phyloP scores from a whole-genome alignment of 1,140 invertebrate species.

The Oncopeltus fasciatus region DNA sequence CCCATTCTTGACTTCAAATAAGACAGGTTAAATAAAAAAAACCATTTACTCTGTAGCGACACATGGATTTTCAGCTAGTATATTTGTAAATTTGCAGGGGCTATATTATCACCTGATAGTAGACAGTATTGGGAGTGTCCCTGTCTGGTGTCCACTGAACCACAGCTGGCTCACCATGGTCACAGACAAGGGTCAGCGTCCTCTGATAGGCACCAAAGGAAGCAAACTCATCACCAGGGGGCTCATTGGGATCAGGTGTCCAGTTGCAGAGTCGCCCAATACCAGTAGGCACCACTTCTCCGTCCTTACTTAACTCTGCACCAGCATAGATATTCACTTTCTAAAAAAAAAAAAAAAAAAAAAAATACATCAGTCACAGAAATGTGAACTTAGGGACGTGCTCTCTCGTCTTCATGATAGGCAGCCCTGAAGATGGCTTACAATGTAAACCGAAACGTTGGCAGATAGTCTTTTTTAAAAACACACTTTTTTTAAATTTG shows the following conservation, averaged over 20 bases:
- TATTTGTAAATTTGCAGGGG: too few relatives aligned
- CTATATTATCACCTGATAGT: conserved; percentile 59
- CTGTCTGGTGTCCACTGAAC: conserved; percentile 76
- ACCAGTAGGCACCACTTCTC: conserved; percentile 51
- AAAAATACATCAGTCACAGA: background rate
- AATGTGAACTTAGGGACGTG: too few relatives aligned
- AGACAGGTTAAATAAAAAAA: too few relatives aligned
- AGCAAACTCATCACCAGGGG: conserved; percentile 59
- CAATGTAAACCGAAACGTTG: too few relatives aligned
- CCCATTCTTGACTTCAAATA: too few relatives aligned
- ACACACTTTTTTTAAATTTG: too few relatives aligned
- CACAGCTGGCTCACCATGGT: conserved; percentile 66
- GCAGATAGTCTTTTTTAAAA: too few relatives aligned
- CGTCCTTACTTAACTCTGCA: conserved; percentile 45
- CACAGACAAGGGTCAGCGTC: conserved; percentile 64
- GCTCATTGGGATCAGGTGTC: conserved; percentile 55
- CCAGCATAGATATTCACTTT: conserved; percentile 69
- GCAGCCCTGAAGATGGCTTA: too few relatives aligned
- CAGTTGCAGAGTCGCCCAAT: conserved; percentile 72
- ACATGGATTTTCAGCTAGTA: too few relatives aligned
- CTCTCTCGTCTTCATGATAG: too few relatives aligned
- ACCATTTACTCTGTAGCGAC: too few relatives aligned
- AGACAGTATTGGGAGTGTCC: conserved; percentile 77
- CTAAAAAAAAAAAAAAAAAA: conserved; percentile 32
- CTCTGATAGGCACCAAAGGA: conserved; percentile 82